Evolutionary conservation across 2,113 vertebrate species (phyloP).

Genomic region (Leptodactylus fuscus): DNA sequence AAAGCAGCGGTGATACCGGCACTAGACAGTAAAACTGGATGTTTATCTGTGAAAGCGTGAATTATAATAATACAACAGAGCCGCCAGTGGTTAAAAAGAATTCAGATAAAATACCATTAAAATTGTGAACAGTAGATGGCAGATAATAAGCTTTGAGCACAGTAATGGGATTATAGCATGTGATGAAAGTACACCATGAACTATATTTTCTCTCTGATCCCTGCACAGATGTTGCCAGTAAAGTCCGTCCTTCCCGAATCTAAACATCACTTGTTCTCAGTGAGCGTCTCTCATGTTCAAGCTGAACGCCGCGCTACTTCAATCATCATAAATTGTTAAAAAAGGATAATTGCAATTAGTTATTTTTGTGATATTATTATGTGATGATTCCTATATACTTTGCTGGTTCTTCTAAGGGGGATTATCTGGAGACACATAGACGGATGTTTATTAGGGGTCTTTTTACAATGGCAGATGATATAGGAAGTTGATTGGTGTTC

Average conservation of each 20-base stretch:
- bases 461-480: too few relatives aligned
- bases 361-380: background rate
- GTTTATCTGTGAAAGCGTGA: constrained; percentile 21
- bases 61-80: background rate
- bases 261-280: constrained; percentile 19
- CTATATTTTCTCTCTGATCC: constrained; percentile 45
- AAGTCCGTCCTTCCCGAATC: constrained; percentile 27
- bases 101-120: constrained; percentile 49
- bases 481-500: too few relatives aligned
- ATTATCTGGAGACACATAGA: background rate
- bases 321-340: background rate
- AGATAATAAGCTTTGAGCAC: constrained; percentile 48
- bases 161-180: constrained; percentile 47
- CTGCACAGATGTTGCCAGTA: constrained; percentile 38
- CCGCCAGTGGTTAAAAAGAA: constrained; percentile 4
- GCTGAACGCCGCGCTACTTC: background rate
- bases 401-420: background rate
- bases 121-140: constrained; percentile 56
- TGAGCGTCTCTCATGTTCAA: background rate
- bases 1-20: background rate
- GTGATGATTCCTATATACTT: background rate
- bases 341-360: background rate
- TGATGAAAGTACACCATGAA: constrained; percentile 54
- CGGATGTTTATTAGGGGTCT: too few relatives aligned
- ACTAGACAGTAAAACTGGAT: background rate